Percentiles rank a stretch among this genome's conserved stretches.
Evolutionary conservation across 2,113 vertebrate species (phyloP).

Genomic region (Ailurus styani): DNA sequence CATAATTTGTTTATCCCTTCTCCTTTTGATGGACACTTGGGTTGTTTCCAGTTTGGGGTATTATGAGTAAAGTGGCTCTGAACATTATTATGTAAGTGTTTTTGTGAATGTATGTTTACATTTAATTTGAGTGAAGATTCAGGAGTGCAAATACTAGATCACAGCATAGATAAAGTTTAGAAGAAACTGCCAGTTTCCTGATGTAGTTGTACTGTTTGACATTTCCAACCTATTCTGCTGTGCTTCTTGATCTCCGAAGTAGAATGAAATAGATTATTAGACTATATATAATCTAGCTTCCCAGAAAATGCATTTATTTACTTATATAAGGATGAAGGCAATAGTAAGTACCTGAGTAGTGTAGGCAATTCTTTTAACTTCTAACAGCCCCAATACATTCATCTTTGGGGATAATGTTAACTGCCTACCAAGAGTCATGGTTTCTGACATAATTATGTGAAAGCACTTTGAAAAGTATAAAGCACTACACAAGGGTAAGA

Average conservation of each 20-base stretch:
- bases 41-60: background rate
- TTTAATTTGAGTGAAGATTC: background rate
- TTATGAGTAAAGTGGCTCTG: background rate
- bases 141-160: background rate
- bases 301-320: background rate
- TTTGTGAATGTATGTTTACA: background rate
- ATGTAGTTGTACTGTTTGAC: background rate
- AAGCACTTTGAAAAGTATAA: conserved; percentile 35
- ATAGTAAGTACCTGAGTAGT: background rate
- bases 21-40: background rate
- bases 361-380: background rate
- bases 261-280: conserved; percentile 14
- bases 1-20: background rate
- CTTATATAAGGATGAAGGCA: background rate
- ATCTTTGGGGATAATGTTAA: background rate
- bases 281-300: background rate
- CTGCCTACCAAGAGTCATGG: background rate
- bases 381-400: background rate
- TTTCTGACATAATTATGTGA: conserved; percentile 9
- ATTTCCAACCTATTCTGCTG: background rate
- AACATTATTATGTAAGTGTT: background rate
- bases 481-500: background rate
- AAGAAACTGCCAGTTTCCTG: background rate
- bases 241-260: background rate
- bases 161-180: background rate